phyloP scores from a whole-genome alignment of 2,888 invertebrate genomes.

The Conus canariensis region DNA sequence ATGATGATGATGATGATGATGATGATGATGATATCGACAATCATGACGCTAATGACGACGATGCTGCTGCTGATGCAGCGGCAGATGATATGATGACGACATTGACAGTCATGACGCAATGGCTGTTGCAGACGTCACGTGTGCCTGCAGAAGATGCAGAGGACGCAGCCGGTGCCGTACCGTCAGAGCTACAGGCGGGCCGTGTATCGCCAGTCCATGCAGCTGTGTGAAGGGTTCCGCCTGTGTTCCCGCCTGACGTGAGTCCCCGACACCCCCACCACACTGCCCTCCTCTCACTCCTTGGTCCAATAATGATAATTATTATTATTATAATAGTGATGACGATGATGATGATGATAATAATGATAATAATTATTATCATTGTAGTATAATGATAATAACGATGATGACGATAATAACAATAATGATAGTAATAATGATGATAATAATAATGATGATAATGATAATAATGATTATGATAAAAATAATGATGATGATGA shows the following conservation, averaged over 20 bases:
- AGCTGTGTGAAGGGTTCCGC: constrained; percentile 41
- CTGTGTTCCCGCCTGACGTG: constrained; percentile 43
- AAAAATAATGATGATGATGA: too few relatives aligned
- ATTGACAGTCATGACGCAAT: background rate
- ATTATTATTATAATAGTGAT: background rate
- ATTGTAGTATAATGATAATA: too few relatives aligned
- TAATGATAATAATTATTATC: too few relatives aligned
- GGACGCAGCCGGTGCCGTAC: constrained; percentile 49
- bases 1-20: background rate
- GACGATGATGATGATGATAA: background rate
- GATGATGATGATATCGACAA: background rate
- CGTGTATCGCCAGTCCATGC: constrained; percentile 41
- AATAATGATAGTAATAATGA: too few relatives aligned
- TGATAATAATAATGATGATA: too few relatives aligned
- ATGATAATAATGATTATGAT: too few relatives aligned
- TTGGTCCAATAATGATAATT: background rate
- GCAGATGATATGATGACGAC: background rate
- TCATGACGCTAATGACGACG: background rate
- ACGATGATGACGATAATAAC: too few relatives aligned
- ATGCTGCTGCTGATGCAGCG: background rate
- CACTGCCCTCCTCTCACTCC: background rate
- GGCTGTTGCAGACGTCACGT: constrained; percentile 56
- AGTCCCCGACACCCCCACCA: background rate
- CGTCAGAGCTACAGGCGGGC: constrained; percentile 49
- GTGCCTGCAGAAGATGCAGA: constrained; percentile 50